Evolutionary conservation across 2,113 vertebrate species (phyloP), one percentile per base, ranked within the genome.

Genomic region (Pyxicephalus adspersus): DNA sequence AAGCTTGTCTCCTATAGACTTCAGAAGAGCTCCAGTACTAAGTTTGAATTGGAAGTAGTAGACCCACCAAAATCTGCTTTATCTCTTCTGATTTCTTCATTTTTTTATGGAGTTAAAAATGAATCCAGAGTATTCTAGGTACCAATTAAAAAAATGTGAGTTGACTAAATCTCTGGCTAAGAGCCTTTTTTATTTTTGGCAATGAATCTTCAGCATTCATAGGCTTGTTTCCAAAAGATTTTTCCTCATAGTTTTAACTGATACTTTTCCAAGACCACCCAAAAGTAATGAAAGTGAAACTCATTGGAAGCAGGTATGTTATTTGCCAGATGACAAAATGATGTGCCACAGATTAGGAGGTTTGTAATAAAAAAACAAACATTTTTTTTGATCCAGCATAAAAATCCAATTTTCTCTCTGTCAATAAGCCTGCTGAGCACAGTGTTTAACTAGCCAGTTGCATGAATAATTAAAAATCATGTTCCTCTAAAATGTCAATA

Each of bases 241-340:
- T 70, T 51, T 22, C 22, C 25, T 70, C 38, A 50, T 23, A 20
- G 25, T 50, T 52, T 50, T 23, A 52, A 22, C 45, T 25, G 66
- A 70, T 51, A 51, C 25, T 51, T 23, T 38, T 70, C 66, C 66
- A 51, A n/a, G 66, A 70, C 38, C 38, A 51, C 66, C 20, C 66
- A 51, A 16, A 13, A 45, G 34, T 26, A n/a, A 22, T 19, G 23
- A 45, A 68, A 23, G 23, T 45, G 11, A 25, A 50, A 13, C 22
- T 23, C 15, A 70, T 38, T 38, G 17, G 8, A 25, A 70, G 38
- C n/a, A 52, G 66, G 58, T 26, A 60, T 60, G 19, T 70, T 20
- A 50, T 70, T 58, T 25, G n/a, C 7, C 66, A 70, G 66, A 22
- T 68, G 31, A 50, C 34, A 45, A n/a, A 67, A 38, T 45, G 3